Evolutionary conservation across 2,888 invertebrate species (phyloP), one percentile per base, ranked within the genome.

Genomic region (Crioceris asparagi): DNA sequence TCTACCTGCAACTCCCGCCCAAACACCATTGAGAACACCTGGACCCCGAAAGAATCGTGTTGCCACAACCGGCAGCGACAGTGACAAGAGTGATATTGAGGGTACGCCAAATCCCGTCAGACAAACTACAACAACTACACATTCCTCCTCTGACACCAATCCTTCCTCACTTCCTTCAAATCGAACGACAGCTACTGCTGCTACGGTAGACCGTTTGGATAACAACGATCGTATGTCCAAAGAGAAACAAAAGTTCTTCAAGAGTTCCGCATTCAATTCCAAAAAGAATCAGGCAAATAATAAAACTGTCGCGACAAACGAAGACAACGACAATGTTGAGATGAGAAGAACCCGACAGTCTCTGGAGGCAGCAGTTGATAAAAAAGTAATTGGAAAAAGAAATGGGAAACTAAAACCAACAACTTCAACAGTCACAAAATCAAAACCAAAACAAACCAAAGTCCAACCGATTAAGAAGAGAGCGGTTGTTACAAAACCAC

Each of bases 231-330:
- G 74, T 61, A 83, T 85, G 74, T 84, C 84, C 49, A 83, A 83
- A 69, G 85, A 86, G 71, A 86, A 85, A 66, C 84, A 83, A 67
- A 84, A 84, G 67, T 85, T 85, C 70, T 86, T 86, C 71, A 72
- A 83, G 62, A 74, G 77, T 61, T 83, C 83, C 53, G 83, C 79
- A 36, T 83, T 84, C 63, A 83, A 83, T 63, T 72, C 79, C 44
- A 74, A 72, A 60, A 68, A 68, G 38, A 54, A 51, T 19, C 52
- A 35, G 19, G 17, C 6, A 38, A 40, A 26, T 34, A 32, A 10
- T 32, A 36, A 17, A 29, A 34, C 17, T 23, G 23, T 21, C 18
- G 15, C 25, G 4, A 17, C 27, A 26, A 39, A 16, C 17, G 14
- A 38, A 1, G 38, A 32, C 11, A 36, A 33, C 29, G 38, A 39